Conservation (phyloP, 2,797 vertebrate genomes). For the Coregonus ussuriensis region DNA sequence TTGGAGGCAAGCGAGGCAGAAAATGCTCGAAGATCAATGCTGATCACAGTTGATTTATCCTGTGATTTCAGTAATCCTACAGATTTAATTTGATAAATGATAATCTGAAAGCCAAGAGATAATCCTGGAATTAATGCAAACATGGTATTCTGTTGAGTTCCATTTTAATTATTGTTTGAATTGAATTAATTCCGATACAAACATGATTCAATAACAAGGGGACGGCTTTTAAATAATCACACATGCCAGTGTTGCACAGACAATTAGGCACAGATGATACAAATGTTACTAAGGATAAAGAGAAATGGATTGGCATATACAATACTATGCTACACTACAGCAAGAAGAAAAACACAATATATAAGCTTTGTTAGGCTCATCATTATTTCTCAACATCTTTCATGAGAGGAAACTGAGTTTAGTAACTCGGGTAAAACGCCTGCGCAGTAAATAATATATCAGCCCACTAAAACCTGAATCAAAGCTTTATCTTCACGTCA, state of each 20-base stretch:
- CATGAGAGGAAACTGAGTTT: not conserved
- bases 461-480: no score
- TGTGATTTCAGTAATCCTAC: constrained; percentile 34
- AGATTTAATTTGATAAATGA: constrained; percentile 48
- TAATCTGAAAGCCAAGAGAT: constrained; percentile 38
- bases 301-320: not conserved
- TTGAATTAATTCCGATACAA: constrained; percentile 17
- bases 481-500: not conserved
- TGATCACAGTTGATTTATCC: constrained; percentile 14
- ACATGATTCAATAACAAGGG: constrained; percentile 8
- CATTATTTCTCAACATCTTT: not conserved
- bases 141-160: constrained; percentile 38
- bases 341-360: not conserved
- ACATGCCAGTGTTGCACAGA: not conserved
- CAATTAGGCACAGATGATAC: not conserved
- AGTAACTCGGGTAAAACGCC: not conserved
- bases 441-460: not conserved
- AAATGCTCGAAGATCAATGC: constrained; percentile 14
- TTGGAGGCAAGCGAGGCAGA: constrained; percentile 1
- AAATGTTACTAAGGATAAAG: not conserved
- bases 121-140: constrained; percentile 54
- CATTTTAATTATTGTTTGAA: constrained; percentile 36
- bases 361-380: not conserved
- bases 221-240: not conserved
- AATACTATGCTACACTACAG: not conserved